Base-by-base conservation (phyloP, 2,888 invertebrate genomes). In the Parnassius glacialis region DNA sequence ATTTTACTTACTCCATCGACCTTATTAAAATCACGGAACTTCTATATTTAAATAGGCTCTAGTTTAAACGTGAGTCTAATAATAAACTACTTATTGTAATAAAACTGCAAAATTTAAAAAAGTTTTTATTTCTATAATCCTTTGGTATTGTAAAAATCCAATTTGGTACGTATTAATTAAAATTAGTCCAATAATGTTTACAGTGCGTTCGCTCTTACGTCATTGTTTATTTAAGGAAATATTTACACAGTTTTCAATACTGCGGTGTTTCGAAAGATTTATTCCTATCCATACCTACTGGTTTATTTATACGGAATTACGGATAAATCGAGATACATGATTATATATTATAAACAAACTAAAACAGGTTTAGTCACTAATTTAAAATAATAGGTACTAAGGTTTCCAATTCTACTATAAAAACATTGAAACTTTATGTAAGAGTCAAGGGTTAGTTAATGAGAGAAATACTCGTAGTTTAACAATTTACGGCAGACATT, bases 211-310 rank as follows among this genome's bases (percentile, higher is more conserved):
- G 58, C 59, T 73, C 69, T 86, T 85, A 80, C 86, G 80, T 85
- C 84, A 86, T 80, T 85, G 82, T 85, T 84, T 85, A 85, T 83
- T 79, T 76, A 81, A 83, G 83, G 83, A 83, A 84, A 78, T 79
- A 74, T 79, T 73, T 75, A 73, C 70, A 71, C 73, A 68, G 67
- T 75, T 74, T 70, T 74, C 72, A 72, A 75, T 75, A 76, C 72
- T 65, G 70, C 67, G 69, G 72, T 75, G 76, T 85, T 84, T 78
- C 81, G 80, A 82, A 84, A 85, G 77, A 75, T 71, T 70, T 67
- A 74, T 78, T 57, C 75, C 76, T 72, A 77, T 76, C 69, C 67
- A 70, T 74, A 34, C 34, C 7, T 34, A 72, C 61, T 67, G 2
- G 20, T 20, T 74, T 87, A 87, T 85, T 83, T 83, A 79, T 85